Evolutionary conservation across 2,797 vertebrate species (phyloP).

Genomic region (Odontamblyopus lacepedii): DNA sequence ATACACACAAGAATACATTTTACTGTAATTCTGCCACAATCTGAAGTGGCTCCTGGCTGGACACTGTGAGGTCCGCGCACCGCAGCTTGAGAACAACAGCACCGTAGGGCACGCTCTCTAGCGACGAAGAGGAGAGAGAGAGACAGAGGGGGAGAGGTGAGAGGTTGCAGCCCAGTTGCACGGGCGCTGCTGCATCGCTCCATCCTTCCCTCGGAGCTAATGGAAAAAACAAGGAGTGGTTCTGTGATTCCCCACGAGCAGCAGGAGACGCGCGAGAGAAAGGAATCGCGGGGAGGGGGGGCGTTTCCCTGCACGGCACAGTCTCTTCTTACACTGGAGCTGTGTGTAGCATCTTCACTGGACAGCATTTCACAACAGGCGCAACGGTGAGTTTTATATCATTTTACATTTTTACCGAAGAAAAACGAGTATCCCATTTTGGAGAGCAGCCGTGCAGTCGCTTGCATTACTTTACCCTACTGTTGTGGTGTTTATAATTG

Average conservation of each 20-base stretch:
- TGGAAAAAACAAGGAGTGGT: constrained; percentile 74
- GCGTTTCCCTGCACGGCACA: constrained; percentile 67
- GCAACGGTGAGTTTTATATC: constrained; percentile 57
- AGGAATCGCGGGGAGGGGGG: constrained; percentile 59
- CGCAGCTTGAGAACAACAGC: constrained; percentile 39
- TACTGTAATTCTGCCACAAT: neutral
- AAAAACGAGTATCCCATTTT: constrained; percentile 19
- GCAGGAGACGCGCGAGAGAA: constrained; percentile 61
- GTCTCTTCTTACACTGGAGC: constrained; percentile 59
- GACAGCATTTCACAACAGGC: constrained; percentile 43
- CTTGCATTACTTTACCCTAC: constrained; percentile 39
- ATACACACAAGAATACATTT: neutral
- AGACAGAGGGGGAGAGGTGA: constrained; percentile 52
- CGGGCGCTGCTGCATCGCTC: constrained; percentile 62
- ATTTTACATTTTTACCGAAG: constrained; percentile 4
- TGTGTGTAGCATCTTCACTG: constrained; percentile 41
- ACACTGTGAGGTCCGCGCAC: constrained; percentile 27
- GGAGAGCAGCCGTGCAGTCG: constrained; percentile 20
- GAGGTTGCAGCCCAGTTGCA: constrained; percentile 69
- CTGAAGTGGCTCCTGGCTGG: constrained; percentile 18
- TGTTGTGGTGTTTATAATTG: constrained; percentile 19
- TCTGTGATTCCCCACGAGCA: constrained; percentile 66
- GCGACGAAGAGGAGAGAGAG: constrained; percentile 14
- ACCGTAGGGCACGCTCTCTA: constrained; percentile 44
- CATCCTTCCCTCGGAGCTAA: constrained; percentile 57